phyloP scores from a whole-genome alignment of 2,888 invertebrate genomes.

The Nymphalis polychloros region DNA sequence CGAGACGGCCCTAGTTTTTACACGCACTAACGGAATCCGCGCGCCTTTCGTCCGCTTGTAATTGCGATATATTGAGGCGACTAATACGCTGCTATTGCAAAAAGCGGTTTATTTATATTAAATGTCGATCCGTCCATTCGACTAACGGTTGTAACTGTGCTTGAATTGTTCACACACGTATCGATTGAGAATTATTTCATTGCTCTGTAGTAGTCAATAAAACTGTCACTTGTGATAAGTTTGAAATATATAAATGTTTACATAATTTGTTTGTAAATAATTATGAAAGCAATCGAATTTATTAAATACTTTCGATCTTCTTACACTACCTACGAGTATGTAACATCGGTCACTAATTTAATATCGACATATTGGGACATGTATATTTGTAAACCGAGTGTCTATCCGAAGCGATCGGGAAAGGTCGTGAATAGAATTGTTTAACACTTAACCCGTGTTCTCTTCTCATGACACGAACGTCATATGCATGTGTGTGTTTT shows the following conservation, averaged over 20 bases:
- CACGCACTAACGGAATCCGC: slow-evolving; percentile 48
- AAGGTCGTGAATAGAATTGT: slow-evolving; percentile 2
- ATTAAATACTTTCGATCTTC: neutral
- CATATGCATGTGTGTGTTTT: neutral
- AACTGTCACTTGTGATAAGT: too few relatives aligned
- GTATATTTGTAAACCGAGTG: neutral
- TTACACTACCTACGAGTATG: neutral
- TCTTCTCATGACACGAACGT: neutral
- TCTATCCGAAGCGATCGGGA: slow-evolving; percentile 4
- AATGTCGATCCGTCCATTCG: slow-evolving; percentile 33
- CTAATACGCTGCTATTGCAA: slow-evolving; percentile 46
- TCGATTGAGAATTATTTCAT: slow-evolving; percentile 9
- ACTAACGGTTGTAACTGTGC: slow-evolving; percentile 27
- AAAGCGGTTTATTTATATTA: slow-evolving; percentile 46
- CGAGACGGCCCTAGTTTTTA: slow-evolving; percentile 47
- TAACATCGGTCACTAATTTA: neutral
- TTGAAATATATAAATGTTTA: too few relatives aligned
- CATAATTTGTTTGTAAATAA: neutral
- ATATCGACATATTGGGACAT: neutral
- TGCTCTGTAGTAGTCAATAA: neutral
- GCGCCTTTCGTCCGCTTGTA: slow-evolving; percentile 40
- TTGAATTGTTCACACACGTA: slow-evolving; percentile 16
- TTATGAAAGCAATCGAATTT: neutral
- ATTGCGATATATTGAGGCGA: slow-evolving; percentile 50
- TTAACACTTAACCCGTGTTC: neutral